Evolutionary conservation across 2,888 invertebrate genomes (phyloP).

Genomic region (Colostygia pectinataria): DNA sequence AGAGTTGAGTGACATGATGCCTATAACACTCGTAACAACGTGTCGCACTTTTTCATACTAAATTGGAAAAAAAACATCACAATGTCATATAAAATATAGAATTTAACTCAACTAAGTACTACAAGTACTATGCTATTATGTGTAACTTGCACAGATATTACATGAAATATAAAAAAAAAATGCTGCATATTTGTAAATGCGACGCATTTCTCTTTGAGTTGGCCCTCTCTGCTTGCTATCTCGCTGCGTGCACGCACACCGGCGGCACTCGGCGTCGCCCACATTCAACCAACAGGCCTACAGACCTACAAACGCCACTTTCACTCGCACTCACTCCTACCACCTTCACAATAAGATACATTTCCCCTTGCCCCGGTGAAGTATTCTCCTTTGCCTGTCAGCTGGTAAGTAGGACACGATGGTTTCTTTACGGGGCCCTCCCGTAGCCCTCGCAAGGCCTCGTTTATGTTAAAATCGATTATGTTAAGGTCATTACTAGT

Average conservation of each 20-base stretch:
- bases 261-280: conserved; percentile 55
- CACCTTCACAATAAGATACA: conserved; percentile 40
- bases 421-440: conserved; percentile 69
- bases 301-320: conserved; percentile 77
- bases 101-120: too few relatives aligned
- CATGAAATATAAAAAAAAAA: background rate
- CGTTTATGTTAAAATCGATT: conserved; percentile 49
- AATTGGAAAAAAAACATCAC: too few relatives aligned
- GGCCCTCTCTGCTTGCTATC: conserved; percentile 68
- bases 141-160: too few relatives aligned
- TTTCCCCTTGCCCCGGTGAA: conserved; percentile 36
- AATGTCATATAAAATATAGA: too few relatives aligned
- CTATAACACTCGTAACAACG: too few relatives aligned
- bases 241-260: conserved; percentile 76
- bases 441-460: conserved; percentile 65
- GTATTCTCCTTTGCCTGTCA: conserved; percentile 43
- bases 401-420: conserved; percentile 71
- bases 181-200: conserved; percentile 37
- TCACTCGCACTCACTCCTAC: conserved; percentile 51
- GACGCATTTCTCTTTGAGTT: conserved; percentile 74
- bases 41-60: too few relatives aligned
- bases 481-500: conserved; percentile 53
- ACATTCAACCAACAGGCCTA: conserved; percentile 67
- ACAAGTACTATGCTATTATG: too few relatives aligned
- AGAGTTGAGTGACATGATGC: too few relatives aligned